phyloP scores from a whole-genome alignment of 1,140 invertebrate genomes.

The Sinonovacula constricta region DNA sequence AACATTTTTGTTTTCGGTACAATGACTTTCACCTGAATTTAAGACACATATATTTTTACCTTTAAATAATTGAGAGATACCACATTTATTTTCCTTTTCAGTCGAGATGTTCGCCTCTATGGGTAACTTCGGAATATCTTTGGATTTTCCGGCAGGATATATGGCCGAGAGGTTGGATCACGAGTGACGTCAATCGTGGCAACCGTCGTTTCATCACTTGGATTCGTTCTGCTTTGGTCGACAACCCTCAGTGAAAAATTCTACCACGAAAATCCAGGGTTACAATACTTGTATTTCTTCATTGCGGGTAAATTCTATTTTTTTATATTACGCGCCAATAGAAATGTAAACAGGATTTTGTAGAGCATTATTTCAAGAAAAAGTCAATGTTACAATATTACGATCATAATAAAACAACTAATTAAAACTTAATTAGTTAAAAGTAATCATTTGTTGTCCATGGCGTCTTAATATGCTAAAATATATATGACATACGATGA shows the following conservation, averaged over 20 bases:
- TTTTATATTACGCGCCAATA: not conserved
- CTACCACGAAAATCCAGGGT: conserved; percentile 54
- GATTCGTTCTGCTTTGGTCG: conserved; percentile 61
- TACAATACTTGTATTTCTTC: conserved; percentile 68
- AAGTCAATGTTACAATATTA: not conserved
- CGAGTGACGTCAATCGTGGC: conserved; percentile 63
- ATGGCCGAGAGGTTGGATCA: conserved; percentile 59
- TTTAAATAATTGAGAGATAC: too few species aligned
- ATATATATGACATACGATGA: not conserved
- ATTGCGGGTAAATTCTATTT: conserved; percentile 54
- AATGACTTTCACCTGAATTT: too few species aligned
- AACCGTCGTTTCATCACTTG: conserved; percentile 51
- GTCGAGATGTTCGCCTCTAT: conserved; percentile 69
- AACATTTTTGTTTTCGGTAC: too few species aligned
- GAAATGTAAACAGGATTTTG: not conserved
- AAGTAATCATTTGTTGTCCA: too few species aligned
- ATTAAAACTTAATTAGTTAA: too few species aligned
- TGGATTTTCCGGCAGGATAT: conserved; percentile 68
- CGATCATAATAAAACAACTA: not conserved
- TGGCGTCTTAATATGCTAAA: not conserved
- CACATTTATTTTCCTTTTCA: conserved; percentile 42
- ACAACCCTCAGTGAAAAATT: conserved; percentile 59
- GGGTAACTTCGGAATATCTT: conserved; percentile 69
- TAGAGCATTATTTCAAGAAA: not conserved
- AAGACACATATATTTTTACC: too few species aligned